Base-by-base conservation (phyloP, 2,113 vertebrate species). In the Platichthys flesus region DNA sequence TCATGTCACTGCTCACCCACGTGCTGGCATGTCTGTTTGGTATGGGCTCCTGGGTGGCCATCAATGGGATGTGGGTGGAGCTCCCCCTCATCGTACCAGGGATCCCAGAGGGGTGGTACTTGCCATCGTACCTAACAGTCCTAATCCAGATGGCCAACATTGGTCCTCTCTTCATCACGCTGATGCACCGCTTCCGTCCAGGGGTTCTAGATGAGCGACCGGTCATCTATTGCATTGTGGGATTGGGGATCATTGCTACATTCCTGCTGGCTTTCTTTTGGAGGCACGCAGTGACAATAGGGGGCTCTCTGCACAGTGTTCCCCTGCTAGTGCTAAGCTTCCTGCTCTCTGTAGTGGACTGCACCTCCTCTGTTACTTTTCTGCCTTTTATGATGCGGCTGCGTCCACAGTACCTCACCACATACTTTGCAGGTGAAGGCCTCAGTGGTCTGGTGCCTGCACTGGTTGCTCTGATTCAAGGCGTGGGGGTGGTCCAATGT, bases 31-130 rank as follows among this genome's bases (percentile, higher is more conserved):
- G 95, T 83, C 89, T 96, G 18, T 95, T 96, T 20, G 96, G 95
- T 18, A 94, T 95, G 56, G 95, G 95, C 57, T 96, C 96, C 61
- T 96, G 96, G 96, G 94, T 96, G 51, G 95, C 96, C 75, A 95
- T 96, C 86, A 96, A 96, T 21, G 95, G 95, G 23, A 92, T 96
- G 90, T 96, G 96, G 96, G 96, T 96, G 76, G 95, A 96, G 82
- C 93, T 96, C 4, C 96, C 96, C 4, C 79, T 96, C 37, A 31
- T 96, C 0, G 96, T 96, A 18, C 71, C 76, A 1, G 35, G 73
- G 4, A 91, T 93, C 63, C 94, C 94, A 0, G 96, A 96, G 74
- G 66, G 75, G 18, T 96, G 96, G 96, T 80, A 84, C 79, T 92
- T 96, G 59, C 95, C 96, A 2, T 95, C 96, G 8, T 95, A 95